phyloP scores from a whole-genome alignment of 2,888 invertebrate genomes.

The Coelogynopora nodosa region DNA sequence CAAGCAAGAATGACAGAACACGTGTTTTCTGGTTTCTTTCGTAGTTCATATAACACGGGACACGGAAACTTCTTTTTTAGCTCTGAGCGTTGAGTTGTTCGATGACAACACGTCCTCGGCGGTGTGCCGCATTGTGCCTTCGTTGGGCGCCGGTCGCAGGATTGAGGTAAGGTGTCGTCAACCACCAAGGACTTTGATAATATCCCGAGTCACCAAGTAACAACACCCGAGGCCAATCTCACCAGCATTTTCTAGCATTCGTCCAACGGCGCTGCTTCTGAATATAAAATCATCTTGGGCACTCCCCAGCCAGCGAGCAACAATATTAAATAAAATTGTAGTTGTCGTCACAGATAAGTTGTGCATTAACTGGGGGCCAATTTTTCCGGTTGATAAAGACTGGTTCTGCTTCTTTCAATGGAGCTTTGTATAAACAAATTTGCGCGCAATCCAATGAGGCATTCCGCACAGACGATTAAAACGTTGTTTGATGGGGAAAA shows the following conservation, averaged over 20 bases:
- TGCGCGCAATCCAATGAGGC: neutral
- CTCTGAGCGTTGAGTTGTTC: conserved; percentile 30
- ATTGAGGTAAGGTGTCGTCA: conserved; percentile 47
- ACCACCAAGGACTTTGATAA: conserved; percentile 42
- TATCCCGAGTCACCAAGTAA: conserved; percentile 43
- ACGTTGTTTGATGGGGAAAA: neutral
- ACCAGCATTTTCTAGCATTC: conserved; percentile 7
- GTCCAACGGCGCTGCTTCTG: neutral
- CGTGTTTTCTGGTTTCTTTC: too few relatives aligned
- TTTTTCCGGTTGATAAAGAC: conserved; percentile 19
- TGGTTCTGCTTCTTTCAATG: conserved; percentile 2
- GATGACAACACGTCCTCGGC: conserved; percentile 2
- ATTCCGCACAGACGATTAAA: conserved; percentile 3
- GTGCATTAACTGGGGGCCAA: conserved; percentile 7
- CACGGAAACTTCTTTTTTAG: too few relatives aligned
- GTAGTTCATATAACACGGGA: too few relatives aligned
- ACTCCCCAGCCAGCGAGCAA: conserved; percentile 6
- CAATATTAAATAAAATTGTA: conserved; percentile 14
- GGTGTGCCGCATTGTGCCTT: conserved; percentile 40
- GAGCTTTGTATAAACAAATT: conserved; percentile 16
- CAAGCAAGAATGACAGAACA: too few relatives aligned
- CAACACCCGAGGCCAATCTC: neutral
- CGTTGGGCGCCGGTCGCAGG: conserved; percentile 37
- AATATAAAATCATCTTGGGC: conserved; percentile 8
- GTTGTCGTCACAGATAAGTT: conserved; percentile 17